Evolutionary conservation across 1,140 invertebrate species (phyloP).

Genomic region (Drosophila busckii): DNA sequence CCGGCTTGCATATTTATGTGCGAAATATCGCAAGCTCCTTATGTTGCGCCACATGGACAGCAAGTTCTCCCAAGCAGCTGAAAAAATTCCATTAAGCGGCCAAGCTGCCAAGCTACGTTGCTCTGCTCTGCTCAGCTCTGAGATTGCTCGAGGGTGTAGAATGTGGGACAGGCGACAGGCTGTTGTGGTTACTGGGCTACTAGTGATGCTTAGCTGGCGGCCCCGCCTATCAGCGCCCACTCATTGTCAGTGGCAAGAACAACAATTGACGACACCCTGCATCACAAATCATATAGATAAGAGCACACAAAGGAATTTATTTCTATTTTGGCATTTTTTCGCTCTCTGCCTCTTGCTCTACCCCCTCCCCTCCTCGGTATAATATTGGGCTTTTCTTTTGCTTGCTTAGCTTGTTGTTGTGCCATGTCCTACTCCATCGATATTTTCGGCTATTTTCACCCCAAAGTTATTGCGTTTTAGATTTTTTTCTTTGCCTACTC

Average conservation of each 20-base stretch:
- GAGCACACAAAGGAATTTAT: constrained; percentile 78
- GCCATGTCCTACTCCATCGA: constrained; percentile 67
- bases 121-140: too few species aligned
- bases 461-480: constrained; percentile 77
- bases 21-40: constrained; percentile 55
- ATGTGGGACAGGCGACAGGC: background rate
- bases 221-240: constrained; percentile 39
- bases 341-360: constrained; percentile 57
- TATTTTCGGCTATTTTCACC: constrained; percentile 77
- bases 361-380: too few species aligned
- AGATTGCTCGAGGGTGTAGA: too few species aligned
- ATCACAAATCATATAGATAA: constrained; percentile 79
- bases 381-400: constrained; percentile 35
- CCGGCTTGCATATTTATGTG: constrained; percentile 67
- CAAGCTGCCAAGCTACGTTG: background rate
- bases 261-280: constrained; percentile 76
- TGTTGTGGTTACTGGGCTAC: constrained; percentile 16
- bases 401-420: background rate
- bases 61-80: background rate
- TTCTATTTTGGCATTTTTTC: constrained; percentile 72
- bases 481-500: constrained; percentile 50
- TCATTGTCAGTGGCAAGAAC: constrained; percentile 57
- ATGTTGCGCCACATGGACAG: constrained; percentile 33
- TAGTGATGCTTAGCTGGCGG: constrained; percentile 16
- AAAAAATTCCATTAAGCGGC: constrained; percentile 54